Base-by-base conservation (phyloP, 1,140 invertebrate genomes). In the Habropoda laboriosa region DNA sequence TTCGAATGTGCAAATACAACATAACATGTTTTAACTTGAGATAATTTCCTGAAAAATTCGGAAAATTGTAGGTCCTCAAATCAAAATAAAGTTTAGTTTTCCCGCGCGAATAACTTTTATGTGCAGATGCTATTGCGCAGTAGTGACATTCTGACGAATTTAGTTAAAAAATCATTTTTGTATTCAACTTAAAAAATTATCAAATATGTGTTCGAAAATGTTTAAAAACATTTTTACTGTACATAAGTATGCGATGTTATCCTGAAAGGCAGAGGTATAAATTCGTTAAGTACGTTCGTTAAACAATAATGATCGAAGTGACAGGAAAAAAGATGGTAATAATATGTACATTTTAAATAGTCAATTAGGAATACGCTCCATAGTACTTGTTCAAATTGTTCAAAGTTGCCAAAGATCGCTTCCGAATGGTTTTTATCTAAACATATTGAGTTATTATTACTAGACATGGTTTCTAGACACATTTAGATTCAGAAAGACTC, bases 331-430 rank as follows among this genome's bases (percentile, higher is more conserved):
- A 76, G 55, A 55, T 32, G 27, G 21, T 55, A 76, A 73, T 30
- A 1, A 47, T 32, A 32, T 49, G 32, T 73, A 42, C 27, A 45
- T 57, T 38, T 76, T 76, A 32, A 35, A 67, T 66, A 57, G 51
- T 76, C 40, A 76, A 57, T 67, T 76, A 76, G 73, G 45, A 76
- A 27, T 76, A 68, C 45, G 58, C 27, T 53, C 51, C 67, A 53
- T 76, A 68, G 51, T 68, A 57, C 27, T 57, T 30, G 49, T 76
- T 67, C 73, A 35, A 76, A 76, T 40, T 68, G 13, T 76, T 76
- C 73, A 68, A 51, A 57, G 73, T 68, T 76, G 73, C 73, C 73
- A 76, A 76, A 76, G 73, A 75, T 75, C 38, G 27, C 61, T 75
- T 66, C 61, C 63, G 61, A 55, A 67, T 53, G 10, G 45, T 32